A percentile compares a stretch with the other conserved stretches of the same genome.
Evolutionary conservation across 2,797 vertebrate species (phyloP).

Genomic region (Acanthurus tractus): DNA sequence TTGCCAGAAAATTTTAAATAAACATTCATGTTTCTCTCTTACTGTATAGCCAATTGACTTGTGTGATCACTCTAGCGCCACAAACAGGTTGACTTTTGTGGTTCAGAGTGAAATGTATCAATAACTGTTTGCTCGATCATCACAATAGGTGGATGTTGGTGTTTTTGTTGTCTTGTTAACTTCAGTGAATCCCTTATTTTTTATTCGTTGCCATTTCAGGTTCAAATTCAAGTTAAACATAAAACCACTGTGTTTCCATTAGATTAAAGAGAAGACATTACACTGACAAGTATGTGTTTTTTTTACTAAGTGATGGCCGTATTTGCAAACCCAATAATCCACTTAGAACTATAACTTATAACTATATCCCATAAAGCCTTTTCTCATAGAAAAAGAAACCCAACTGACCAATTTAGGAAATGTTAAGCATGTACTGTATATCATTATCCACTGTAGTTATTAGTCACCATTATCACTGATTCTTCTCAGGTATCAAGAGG

Average conservation of each 20-base stretch:
- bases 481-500: constrained; percentile 30
- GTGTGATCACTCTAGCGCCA: neutral
- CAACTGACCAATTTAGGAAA: too few species aligned
- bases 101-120: neutral
- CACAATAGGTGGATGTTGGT: neutral
- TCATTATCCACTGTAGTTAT: too few species aligned
- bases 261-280: too few species aligned
- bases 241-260: too few species aligned
- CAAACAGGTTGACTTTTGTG: neutral
- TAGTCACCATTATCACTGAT: constrained; percentile 10
- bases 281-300: too few species aligned
- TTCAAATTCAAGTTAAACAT: too few species aligned
- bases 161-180: neutral
- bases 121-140: neutral
- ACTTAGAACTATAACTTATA: too few species aligned
- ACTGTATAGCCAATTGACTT: neutral
- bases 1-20: neutral
- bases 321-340: too few species aligned
- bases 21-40: neutral
- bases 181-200: neutral
- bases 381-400: too few species aligned
- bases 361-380: too few species aligned
- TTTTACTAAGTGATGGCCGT: too few species aligned
- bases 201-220: neutral
- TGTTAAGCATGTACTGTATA: too few species aligned